Evolutionary conservation across 2,888 invertebrate species (phyloP).

Genomic region (Morpho helenor): DNA sequence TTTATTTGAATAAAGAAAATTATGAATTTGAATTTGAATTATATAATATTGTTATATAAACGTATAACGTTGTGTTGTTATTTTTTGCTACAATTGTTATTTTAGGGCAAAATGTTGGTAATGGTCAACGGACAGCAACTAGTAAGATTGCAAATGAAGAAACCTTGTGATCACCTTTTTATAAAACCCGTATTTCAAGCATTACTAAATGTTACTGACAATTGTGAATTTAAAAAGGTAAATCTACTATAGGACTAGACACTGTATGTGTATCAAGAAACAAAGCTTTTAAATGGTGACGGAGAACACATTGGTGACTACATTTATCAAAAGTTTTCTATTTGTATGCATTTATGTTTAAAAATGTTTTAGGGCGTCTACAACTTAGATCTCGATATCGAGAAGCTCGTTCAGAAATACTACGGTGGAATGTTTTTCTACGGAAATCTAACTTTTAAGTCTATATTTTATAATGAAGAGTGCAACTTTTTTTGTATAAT

Average conservation of each 20-base stretch:
- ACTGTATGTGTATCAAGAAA: not conserved
- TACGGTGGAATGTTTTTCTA: slow-evolving; percentile 45
- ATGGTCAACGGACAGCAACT: not conserved
- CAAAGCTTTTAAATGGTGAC: too few species aligned
- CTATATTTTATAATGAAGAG: slow-evolving; percentile 38
- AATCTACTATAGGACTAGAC: not conserved
- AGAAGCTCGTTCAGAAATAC: slow-evolving; percentile 36
- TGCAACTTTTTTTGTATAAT: slow-evolving; percentile 49
- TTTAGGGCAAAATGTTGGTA: slow-evolving; percentile 4
- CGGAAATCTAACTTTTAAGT: slow-evolving; percentile 41
- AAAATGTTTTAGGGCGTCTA: slow-evolving; percentile 39
- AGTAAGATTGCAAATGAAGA: slow-evolving; percentile 2
- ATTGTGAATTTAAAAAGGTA: slow-evolving; percentile 3
- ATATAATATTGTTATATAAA: not conserved
- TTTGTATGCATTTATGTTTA: not conserved
- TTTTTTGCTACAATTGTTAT: not conserved
- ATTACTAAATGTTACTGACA: not conserved
- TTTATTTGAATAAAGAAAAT: too few species aligned
- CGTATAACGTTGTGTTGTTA: not conserved
- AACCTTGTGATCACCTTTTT: slow-evolving; percentile 2
- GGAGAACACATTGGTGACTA: too few species aligned
- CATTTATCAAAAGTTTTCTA: too few species aligned
- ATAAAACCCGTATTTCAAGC: not conserved
- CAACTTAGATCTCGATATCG: slow-evolving; percentile 32
- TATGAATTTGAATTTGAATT: too few species aligned